Conservation (phyloP, 2,888 invertebrate species). For the Rosalia funebris region DNA sequence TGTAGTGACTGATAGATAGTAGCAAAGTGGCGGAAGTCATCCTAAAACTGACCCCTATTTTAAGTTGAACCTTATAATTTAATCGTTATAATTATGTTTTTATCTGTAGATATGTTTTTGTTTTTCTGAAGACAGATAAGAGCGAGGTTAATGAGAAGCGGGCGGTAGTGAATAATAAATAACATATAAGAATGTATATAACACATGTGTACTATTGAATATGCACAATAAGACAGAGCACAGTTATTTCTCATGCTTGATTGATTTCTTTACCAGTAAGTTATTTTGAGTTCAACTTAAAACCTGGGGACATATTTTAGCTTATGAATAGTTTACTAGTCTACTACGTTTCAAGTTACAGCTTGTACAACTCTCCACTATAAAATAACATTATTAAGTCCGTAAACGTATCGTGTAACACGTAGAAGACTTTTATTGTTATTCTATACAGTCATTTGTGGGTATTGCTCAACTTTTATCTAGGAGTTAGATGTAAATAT, state of each 20-base stretch:
- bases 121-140: no score
- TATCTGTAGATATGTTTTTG: no score
- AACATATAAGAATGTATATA: no score
- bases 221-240: no score
- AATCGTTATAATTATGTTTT: no score
- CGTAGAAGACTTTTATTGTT: slow-evolving; percentile 15
- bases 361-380: background rate
- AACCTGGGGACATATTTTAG: background rate
- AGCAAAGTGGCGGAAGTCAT: background rate
- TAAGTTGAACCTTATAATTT: no score
- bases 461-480: slow-evolving; percentile 24
- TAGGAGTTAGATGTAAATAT: slow-evolving; percentile 10
- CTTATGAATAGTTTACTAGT: background rate
- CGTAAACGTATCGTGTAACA: slow-evolving; percentile 1
- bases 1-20: slow-evolving; percentile 40
- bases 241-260: no score
- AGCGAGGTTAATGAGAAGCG: no score
- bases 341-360: background rate
- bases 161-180: no score
- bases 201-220: no score
- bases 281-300: background rate
- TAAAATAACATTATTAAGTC: slow-evolving; percentile 8
- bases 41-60: background rate
- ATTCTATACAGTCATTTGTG: slow-evolving; percentile 9
- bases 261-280: background rate